These are phyloP conservation scores for Rhingia rostrata DNA, from an alignment of 2,888 invertebrate genomes.

Conservation along the genomic window DNA sequence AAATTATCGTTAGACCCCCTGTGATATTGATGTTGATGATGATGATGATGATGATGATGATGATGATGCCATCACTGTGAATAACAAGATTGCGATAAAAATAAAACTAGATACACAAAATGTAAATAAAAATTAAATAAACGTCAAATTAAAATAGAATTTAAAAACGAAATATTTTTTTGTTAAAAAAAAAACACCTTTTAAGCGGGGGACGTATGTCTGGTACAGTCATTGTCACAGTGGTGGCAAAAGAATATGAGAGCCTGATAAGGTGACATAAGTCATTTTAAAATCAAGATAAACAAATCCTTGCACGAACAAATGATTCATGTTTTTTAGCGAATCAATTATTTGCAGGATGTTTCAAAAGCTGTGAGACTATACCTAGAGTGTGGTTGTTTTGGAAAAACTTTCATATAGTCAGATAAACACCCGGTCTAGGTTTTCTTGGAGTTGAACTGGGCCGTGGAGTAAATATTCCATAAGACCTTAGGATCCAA, in stretches of 20 bases:
- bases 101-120: slow-evolving; percentile 9
- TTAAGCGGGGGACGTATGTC: background rate
- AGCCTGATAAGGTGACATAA: too few species aligned
- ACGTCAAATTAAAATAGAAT: slow-evolving; percentile 36
- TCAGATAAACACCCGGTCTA: too few species aligned
- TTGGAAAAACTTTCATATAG: too few species aligned
- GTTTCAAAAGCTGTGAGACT: too few species aligned
- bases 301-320: too few species aligned
- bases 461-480: too few species aligned
- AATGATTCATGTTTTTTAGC: too few species aligned
- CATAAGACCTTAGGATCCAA: too few species aligned
- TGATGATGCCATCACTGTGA: slow-evolving; percentile 55
- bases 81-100: slow-evolving; percentile 43
- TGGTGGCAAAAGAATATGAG: background rate
- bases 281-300: too few species aligned
- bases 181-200: background rate
- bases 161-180: background rate
- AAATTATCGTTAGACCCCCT: slow-evolving; percentile 2
- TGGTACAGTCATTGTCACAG: background rate
- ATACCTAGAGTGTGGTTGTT: too few species aligned
- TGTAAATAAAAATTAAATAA: slow-evolving; percentile 11
- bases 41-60: background rate
- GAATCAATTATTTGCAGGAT: too few species aligned
- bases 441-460: too few species aligned
- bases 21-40: background rate